Base-by-base conservation (phyloP, 92 coral and sea anemone species). In the Palythoa caribaeorum region DNA sequence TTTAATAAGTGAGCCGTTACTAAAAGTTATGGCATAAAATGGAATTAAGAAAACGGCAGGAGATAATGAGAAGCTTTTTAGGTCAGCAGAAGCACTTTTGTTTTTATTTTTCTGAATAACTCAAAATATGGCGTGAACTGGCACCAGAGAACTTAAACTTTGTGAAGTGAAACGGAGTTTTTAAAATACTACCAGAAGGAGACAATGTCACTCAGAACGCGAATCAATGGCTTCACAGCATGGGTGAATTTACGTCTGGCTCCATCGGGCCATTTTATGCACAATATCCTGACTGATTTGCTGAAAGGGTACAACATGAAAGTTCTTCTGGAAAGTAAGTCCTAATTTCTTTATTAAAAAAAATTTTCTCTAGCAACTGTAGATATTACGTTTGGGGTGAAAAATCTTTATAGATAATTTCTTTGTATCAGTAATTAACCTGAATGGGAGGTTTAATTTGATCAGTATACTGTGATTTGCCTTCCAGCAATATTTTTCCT, bases 221-320 rank as follows among this genome's bases (percentile, higher is more conserved):
- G 99, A 19, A 97, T 97, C 70, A 97, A 97, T 77, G 99, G 99
- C n/a, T 97, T 97, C 73, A 97, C 99, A 15, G 99, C 99, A 35
- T 97, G 99, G 99, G 97, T 97, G 37, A 97, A 97, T 73, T 83
- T 97, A 28, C 95, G 99, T 2, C 89, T 97, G 76, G 90, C 98
- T 10, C 97, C 98, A 14, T 89, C 97, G 5, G 99, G 99, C 12
- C 92, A 95, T 87, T 93, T 97, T 62, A 92, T 93, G 97, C 98
- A 92, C 85, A 97, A 97, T 69, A 93, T 97, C 39, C 73, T 97
- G 77, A 94, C 95, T 4, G 99, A 97, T 76, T 72, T 97, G 70
- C 89, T 97, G 79, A 97, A 95, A 73, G 99, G 99, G 16, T 95
- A 97, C 88, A 97, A 95, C 92, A 97, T 97, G 99, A 97, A 97